Evolutionary conservation across 2,888 invertebrate species (phyloP).

Genomic region (Acanthococcus lagerstroemiae): DNA sequence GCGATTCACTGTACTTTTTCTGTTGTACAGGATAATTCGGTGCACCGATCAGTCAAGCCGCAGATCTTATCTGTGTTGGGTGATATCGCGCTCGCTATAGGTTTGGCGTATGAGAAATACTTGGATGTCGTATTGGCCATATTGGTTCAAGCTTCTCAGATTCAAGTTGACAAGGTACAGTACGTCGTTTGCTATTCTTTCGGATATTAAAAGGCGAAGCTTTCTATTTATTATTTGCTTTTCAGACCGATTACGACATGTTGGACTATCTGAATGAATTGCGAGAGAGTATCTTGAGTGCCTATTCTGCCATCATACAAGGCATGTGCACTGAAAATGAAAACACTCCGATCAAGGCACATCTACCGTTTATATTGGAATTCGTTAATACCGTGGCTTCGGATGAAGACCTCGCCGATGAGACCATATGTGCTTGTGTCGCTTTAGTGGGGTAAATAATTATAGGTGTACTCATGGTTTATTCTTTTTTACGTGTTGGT

Average conservation of each 20-base stretch:
- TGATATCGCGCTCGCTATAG: slow-evolving; percentile 91
- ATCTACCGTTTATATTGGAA: slow-evolving; percentile 75
- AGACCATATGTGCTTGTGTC: neutral
- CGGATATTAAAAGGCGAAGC: too few relatives aligned
- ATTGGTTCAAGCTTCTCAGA: slow-evolving; percentile 78
- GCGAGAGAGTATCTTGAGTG: slow-evolving; percentile 89
- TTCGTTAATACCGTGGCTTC: slow-evolving; percentile 77
- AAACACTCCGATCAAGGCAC: slow-evolving; percentile 66
- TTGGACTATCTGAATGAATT: slow-evolving; percentile 91
- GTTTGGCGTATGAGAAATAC: slow-evolving; percentile 85
- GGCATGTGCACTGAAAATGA: slow-evolving; percentile 57
- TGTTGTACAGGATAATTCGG: slow-evolving; percentile 57
- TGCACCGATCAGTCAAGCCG: slow-evolving; percentile 91
- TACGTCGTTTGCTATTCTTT: slow-evolving; percentile 1
- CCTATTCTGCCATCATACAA: slow-evolving; percentile 96
- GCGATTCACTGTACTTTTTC: slow-evolving; percentile 12
- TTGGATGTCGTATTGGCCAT: slow-evolving; percentile 71
- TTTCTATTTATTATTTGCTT: too few relatives aligned
- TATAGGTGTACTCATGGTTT: neutral
- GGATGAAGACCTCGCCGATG: slow-evolving; percentile 45
- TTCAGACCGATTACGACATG: slow-evolving; percentile 80
- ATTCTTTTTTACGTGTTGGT: neutral
- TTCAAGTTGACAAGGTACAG: slow-evolving; percentile 65
- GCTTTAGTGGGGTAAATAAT: slow-evolving; percentile 1
- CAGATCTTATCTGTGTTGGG: slow-evolving; percentile 94